Conservation (phyloP, 2,797 vertebrate species). For the Manis javanica region DNA sequence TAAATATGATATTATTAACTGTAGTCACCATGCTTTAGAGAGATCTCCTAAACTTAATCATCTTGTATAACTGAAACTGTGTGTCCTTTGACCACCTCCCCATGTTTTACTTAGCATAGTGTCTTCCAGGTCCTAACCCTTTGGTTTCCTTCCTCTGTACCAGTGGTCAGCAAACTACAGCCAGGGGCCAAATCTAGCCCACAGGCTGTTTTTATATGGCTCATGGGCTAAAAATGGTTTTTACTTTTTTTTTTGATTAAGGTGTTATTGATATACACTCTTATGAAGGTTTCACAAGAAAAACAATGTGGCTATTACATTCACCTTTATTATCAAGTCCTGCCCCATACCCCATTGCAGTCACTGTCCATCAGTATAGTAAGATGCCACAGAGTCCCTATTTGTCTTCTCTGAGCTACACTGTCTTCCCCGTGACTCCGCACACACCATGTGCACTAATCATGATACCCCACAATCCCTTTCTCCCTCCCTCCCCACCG, state of each 20-base stretch:
- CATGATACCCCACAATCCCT: too few relatives aligned
- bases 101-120: neutral
- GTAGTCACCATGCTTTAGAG: neutral
- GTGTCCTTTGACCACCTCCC: neutral
- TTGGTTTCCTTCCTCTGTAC: neutral
- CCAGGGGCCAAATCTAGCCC: neutral
- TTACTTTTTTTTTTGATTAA: neutral
- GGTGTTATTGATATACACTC: too few relatives aligned
- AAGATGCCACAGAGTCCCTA: too few relatives aligned
- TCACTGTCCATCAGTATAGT: too few relatives aligned
- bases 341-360: too few relatives aligned
- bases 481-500: too few relatives aligned
- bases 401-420: too few relatives aligned
- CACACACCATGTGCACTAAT: too few relatives aligned
- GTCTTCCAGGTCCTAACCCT: neutral
- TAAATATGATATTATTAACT: neutral
- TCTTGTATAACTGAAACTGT: neutral
- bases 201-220: neutral
- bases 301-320: too few relatives aligned
- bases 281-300: too few relatives aligned
- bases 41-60: neutral
- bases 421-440: too few relatives aligned
- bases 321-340: too few relatives aligned
- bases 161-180: neutral
- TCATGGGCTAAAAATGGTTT: neutral